Evolutionary conservation across 2,888 invertebrate species (phyloP), one percentile per base, ranked within the genome.

Genomic region (Meliscaeva auricollis): DNA sequence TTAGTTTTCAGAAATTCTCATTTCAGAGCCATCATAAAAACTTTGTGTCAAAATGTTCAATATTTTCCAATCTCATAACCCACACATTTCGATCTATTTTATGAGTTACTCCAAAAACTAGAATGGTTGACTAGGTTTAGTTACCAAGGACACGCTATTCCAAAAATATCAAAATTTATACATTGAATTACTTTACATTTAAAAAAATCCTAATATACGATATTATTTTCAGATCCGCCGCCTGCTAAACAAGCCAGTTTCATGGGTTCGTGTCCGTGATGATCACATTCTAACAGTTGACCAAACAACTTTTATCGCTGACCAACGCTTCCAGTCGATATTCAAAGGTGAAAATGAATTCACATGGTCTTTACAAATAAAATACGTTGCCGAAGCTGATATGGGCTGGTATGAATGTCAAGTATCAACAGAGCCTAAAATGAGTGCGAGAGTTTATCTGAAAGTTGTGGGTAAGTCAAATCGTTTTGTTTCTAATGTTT

Each of bases 361-460:
- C 88, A 90, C 90, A 20, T 98, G 98, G 97, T 97, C 97, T 13
- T 93, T 98, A 87, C 97, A 97, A 94, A 96, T 96, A 89, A 97
- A 97, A 93, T 97, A 97, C 93, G 97, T 97, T 88, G 96, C 96
- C 91, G 94, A 95, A 82, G 94, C 95, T 87, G 98, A 98, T 93
- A 96, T 96, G 87, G 98, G 98, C 88, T 94, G 96, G 91, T 98
- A 98, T 93, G 98, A 98, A 94, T 98, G 97, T 92, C 98, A 98
- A 94, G 96, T 97, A 90, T 97, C 97, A 93, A 97, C 97, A 84
- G 97, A 97, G 92, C 97, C 98, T 89, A 98, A 98, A 94, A 96
- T 97, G 95, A 97, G 97, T 93, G 97, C 97, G 93, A 96, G 97
- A 93, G 96, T 98, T 91, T 95, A 96, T 90, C 95, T 98, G 90